Conservation (phyloP, 1,140 invertebrate genomes). For the Ceratosolen fusciceps region DNA sequence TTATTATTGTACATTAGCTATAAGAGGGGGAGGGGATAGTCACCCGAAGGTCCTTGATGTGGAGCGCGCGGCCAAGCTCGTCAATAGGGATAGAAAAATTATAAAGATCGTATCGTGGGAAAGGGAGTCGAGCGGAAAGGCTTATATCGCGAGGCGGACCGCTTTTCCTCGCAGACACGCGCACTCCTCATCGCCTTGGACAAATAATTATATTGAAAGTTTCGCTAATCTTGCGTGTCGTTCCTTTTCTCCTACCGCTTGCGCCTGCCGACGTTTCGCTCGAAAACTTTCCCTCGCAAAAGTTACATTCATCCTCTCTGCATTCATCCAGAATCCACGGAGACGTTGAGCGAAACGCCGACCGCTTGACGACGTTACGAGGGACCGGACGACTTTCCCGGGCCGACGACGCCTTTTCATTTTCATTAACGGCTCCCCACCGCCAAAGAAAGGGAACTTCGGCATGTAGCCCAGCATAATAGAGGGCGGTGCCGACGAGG, state of each 20-base stretch:
- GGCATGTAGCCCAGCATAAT: background rate
- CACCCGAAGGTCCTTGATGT: constrained; percentile 30
- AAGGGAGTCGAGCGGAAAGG: background rate
- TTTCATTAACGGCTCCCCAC: background rate
- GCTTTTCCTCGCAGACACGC: background rate
- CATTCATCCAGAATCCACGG: background rate
- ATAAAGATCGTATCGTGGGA: background rate
- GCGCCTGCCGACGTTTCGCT: too few relatives aligned
- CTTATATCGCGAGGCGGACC: too few relatives aligned
- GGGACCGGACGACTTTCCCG: background rate
- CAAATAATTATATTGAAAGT: constrained; percentile 18
- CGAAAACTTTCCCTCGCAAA: background rate
- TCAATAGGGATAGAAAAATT: constrained; percentile 25
- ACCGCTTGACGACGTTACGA: background rate
- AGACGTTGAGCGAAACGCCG: background rate
- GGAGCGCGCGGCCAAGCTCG: background rate
- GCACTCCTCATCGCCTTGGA: too few relatives aligned
- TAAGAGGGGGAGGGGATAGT: constrained; percentile 7
- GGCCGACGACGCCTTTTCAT: background rate
- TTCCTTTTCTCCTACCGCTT: background rate
- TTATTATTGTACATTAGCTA: constrained; percentile 42
- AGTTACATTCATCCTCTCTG: background rate
- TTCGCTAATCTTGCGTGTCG: background rate
- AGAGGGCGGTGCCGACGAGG: too few relatives aligned
- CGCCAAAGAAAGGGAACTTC: background rate